Evolutionary conservation across 1,140 invertebrate species (phyloP).

Genomic region (Saccostrea glomerata): DNA sequence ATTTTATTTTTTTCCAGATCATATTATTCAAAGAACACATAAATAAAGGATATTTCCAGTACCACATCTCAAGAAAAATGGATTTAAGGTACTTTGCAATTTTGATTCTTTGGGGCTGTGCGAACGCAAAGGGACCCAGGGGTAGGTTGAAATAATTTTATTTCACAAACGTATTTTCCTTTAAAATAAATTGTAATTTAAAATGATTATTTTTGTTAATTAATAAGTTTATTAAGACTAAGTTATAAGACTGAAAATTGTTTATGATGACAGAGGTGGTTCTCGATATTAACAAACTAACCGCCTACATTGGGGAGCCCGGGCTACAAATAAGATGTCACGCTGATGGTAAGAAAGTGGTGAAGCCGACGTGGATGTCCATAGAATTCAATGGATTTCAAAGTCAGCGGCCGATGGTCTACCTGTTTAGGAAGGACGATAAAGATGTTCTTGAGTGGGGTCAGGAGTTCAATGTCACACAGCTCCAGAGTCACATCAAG

Average conservation of each 20-base stretch:
- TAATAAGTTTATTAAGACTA: no score
- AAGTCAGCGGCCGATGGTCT: not conserved
- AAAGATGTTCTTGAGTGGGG: not conserved
- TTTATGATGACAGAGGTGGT: not conserved
- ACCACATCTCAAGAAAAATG: no score
- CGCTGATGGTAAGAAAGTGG: not conserved
- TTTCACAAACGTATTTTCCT: no score
- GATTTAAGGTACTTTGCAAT: no score
- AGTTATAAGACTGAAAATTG: no score
- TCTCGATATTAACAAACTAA: constrained; percentile 4
- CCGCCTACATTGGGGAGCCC: not conserved
- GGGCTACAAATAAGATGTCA: constrained; percentile 14
- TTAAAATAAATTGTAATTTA: no score
- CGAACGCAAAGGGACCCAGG: no score
- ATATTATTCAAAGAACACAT: not conserved
- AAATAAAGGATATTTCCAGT: no score
- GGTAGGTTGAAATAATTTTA: no score
- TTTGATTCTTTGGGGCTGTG: no score
- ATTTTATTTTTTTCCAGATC: not conserved
- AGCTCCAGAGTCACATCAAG: not conserved
- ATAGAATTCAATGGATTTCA: not conserved
- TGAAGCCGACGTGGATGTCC: not conserved
- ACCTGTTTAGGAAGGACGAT: not conserved
- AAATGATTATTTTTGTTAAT: no score
- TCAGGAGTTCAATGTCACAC: constrained; percentile 2